Conservation (phyloP, 2,888 invertebrate species). For the Chymomyza caudatula region DNA sequence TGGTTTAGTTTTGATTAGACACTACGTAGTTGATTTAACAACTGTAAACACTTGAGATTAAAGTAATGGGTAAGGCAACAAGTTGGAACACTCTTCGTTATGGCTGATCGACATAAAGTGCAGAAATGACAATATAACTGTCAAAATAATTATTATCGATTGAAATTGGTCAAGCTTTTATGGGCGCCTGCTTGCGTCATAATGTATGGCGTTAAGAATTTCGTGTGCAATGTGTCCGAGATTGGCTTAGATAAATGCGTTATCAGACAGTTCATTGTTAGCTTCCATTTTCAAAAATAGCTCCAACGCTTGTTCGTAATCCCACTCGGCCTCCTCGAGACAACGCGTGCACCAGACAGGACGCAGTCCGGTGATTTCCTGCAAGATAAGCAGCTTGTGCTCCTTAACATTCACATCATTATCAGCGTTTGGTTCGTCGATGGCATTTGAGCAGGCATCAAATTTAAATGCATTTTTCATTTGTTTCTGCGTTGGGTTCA, state of each 20-base stretch:
- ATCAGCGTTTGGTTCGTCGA: conserved; percentile 22
- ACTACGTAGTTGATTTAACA: not conserved
- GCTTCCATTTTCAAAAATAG: conserved; percentile 52
- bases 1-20: not conserved
- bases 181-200: conserved; percentile 15
- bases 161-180: not conserved
- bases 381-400: conserved; percentile 65
- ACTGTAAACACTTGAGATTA: not conserved
- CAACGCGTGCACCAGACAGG: conserved; percentile 73
- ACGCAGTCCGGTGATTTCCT: conserved; percentile 66
- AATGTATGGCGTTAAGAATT: not conserved
- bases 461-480: conserved; percentile 62
- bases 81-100: not conserved
- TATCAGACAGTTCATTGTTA: conserved; percentile 56
- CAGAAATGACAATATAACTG: not conserved
- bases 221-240: not conserved
- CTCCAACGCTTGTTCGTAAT: conserved; percentile 57
- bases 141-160: not conserved
- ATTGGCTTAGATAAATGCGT: conserved; percentile 44
- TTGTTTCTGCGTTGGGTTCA: conserved; percentile 61
- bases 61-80: not conserved
- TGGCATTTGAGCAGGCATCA: not conserved
- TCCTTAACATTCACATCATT: conserved; percentile 59
- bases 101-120: not conserved
- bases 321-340: conserved; percentile 70